Percentiles rank a stretch among this genome's conserved stretches.
phyloP scores from a whole-genome alignment of 2,113 vertebrate species.

The Limanda limanda region DNA sequence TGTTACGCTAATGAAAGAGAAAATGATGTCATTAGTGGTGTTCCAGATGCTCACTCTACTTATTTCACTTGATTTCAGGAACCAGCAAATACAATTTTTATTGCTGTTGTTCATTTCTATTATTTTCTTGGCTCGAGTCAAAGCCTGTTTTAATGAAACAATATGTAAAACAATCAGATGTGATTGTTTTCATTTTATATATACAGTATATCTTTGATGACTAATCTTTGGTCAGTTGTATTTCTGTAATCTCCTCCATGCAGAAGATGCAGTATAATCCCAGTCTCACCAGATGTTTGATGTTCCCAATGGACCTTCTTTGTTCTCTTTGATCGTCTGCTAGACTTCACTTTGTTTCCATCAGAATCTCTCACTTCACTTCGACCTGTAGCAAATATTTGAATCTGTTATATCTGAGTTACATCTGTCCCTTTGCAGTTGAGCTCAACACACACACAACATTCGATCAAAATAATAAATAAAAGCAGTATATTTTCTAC shows the following conservation, averaged over 20 bases:
- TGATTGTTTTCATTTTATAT: too few species aligned
- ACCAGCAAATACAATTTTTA: too few species aligned
- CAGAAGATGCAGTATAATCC: neutral
- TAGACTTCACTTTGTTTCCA: slow-evolving; percentile 14
- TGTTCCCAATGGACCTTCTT: slow-evolving; percentile 38
- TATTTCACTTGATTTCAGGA: neutral
- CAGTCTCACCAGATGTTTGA: slow-evolving; percentile 38
- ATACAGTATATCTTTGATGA: neutral
- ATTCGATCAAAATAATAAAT: neutral
- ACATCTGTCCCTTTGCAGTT: neutral
- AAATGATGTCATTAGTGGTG: neutral
- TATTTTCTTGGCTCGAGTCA: neutral
- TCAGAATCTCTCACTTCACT: slow-evolving; percentile 2
- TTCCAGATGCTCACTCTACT: neutral
- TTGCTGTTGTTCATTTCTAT: too few species aligned
- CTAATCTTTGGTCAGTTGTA: neutral
- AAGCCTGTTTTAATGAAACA: neutral
- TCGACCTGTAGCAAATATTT: neutral
- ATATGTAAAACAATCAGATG: neutral
- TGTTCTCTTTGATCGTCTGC: neutral
- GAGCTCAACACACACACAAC: slow-evolving; percentile 18
- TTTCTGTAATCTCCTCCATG: neutral
- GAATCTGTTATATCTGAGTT: neutral
- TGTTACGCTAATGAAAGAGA: neutral
- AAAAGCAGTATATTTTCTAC: too few species aligned